Base-by-base conservation (phyloP, 2,888 invertebrate species). In the Megastigmus dorsalis region DNA sequence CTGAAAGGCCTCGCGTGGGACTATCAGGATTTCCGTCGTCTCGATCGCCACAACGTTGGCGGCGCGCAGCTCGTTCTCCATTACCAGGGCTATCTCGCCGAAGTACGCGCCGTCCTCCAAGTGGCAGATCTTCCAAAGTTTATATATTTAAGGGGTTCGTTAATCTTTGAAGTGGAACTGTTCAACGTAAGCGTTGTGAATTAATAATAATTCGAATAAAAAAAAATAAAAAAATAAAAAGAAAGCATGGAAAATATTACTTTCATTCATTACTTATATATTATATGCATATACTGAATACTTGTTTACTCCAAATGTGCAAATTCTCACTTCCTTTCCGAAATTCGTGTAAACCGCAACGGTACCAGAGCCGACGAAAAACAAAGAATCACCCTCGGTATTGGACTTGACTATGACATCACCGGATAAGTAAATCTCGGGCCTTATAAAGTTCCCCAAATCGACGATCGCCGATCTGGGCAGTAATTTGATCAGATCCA, bases 101-200 rank as follows among this genome's bases (percentile, higher is more conserved):
- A 90, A 90, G 78, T 89, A 85, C 2, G 86, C 84, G 7, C 89
- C 90, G 75, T 90, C 89, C 50, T 89, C 85, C 74, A 90, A 82
- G 79, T 90, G 89, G 69, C 89, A 89, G 3, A 89, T 81, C 89
- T 89, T 63, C 73, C n/a, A 23, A 18, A 4, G n/a, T n/a, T n/a
- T n/a, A n/a, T n/a, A n/a, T n/a, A n/a, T n/a, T n/a, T n/a, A n/a
- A n/a, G n/a, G n/a, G n/a, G n/a, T n/a, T n/a, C n/a, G n/a, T n/a
- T n/a, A n/a, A n/a, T n/a, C n/a, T n/a, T n/a, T n/a, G n/a, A n/a
- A n/a, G n/a, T n/a, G n/a, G n/a, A n/a, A n/a, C n/a, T n/a, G n/a
- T n/a, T 41, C 3, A 20, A 76, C 60, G 57, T 48, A 41, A n/a
- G 6, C 33, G 7, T 4, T 18, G 2, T 4, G 13, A 4, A 4